Evolutionary conservation across 2,797 vertebrate species (phyloP).

Genomic region (Sciaenops ocellatus): DNA sequence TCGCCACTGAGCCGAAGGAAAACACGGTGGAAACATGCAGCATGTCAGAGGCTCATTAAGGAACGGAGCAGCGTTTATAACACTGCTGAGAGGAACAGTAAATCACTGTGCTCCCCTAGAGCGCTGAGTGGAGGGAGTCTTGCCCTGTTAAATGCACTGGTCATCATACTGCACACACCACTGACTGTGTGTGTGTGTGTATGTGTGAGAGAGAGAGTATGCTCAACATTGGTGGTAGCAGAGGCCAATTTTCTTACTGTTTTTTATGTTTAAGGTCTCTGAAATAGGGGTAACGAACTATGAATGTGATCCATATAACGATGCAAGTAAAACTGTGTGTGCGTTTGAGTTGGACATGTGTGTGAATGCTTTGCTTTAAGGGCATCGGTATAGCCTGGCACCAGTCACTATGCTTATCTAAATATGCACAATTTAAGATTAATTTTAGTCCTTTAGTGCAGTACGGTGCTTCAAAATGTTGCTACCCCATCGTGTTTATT

Average conservation of each 20-base stretch:
- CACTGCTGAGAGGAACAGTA: conserved; percentile 82
- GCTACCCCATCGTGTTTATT: neutral
- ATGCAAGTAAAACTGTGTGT: neutral
- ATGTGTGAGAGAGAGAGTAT: neutral
- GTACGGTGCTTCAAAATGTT: neutral
- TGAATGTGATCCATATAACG: conserved; percentile 12
- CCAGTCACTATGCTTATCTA: too few relatives aligned
- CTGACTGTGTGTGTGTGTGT: conserved; percentile 18
- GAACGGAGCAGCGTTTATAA: conserved; percentile 78
- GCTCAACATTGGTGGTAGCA: neutral
- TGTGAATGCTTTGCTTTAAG: neutral
- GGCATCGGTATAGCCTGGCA: neutral
- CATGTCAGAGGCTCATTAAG: conserved; percentile 84
- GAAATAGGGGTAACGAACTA: neutral
- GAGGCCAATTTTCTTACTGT: conserved; percentile 11
- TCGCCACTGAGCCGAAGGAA: conserved; percentile 75
- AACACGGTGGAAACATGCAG: conserved; percentile 80
- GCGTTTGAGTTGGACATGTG: neutral
- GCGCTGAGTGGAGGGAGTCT: conserved; percentile 67
- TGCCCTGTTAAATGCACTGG: conserved; percentile 59
- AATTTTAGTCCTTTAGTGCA: neutral
- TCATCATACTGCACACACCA: conserved; percentile 51
- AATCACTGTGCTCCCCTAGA: conserved; percentile 82
- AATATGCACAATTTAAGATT: neutral
- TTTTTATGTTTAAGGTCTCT: conserved; percentile 8